Evolutionary conservation across 2,113 vertebrate species (phyloP).

Genomic region (Myotis lucifugus): DNA sequence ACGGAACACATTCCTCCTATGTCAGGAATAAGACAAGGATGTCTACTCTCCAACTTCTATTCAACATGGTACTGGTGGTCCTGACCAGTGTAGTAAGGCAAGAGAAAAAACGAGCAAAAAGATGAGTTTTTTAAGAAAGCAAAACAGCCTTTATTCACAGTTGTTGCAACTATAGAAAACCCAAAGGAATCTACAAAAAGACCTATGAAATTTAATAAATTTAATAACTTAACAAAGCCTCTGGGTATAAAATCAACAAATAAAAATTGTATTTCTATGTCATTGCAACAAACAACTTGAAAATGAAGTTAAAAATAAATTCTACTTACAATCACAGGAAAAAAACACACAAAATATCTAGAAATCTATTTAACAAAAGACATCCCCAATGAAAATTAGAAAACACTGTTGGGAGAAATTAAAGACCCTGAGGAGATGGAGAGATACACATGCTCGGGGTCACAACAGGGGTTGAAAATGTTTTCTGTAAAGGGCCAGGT

Average conservation of each 20-base stretch:
- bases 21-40: not conserved
- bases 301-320: conserved; percentile 15
- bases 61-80: not conserved
- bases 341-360: not conserved
- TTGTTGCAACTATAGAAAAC: not conserved
- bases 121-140: not conserved
- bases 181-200: not conserved
- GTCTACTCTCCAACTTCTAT: not conserved
- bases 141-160: not conserved
- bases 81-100: not conserved
- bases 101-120: not conserved
- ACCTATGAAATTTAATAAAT: not conserved
- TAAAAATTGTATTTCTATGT: not conserved
- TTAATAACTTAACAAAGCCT: not conserved
- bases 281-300: not conserved
- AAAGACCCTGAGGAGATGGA: not conserved
- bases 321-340: not conserved
- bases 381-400: not conserved
- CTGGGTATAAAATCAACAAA: not conserved
- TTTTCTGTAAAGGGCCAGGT: not conserved
- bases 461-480: not conserved
- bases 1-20: not conserved
- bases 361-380: not conserved
- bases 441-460: not conserved
- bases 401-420: not conserved